Evolutionary conservation across 2,113 vertebrate genomes (phyloP).

Genomic region (Penelope pileata): DNA sequence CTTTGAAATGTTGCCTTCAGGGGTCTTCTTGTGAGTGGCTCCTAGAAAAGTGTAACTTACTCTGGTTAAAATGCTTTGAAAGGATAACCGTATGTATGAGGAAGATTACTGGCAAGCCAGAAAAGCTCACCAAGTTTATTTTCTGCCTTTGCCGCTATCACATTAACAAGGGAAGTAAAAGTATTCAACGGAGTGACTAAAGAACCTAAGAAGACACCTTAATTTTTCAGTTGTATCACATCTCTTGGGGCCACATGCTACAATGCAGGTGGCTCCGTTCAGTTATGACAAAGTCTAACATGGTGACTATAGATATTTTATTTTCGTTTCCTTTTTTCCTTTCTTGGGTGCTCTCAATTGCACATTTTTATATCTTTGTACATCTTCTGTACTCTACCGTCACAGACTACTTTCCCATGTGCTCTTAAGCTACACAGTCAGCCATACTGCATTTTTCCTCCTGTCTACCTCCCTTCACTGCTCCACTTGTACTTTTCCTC

Average conservation of each 20-base stretch:
- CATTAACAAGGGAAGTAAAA: background rate
- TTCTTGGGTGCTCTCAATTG: background rate
- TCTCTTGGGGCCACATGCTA: accelerated
- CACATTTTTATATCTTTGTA: background rate
- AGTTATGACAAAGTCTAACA: background rate
- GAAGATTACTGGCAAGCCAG: background rate
- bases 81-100: background rate
- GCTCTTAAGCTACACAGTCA: accelerated
- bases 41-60: background rate
- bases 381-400: background rate
- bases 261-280: background rate
- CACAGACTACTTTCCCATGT: background rate
- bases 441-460: background rate
- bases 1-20: background rate
- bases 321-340: background rate
- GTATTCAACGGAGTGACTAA: background rate
- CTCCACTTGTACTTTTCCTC: background rate
- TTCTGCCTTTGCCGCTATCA: background rate
- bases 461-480: background rate
- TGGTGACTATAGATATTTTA: background rate
- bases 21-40: background rate
- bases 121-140: background rate
- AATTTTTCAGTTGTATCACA: background rate
- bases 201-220: background rate
- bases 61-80: background rate